Evolutionary conservation across 1,140 invertebrate genomes (phyloP), one percentile per base, ranked within the genome.

Genomic region (Drosophila nigrodunni): DNA sequence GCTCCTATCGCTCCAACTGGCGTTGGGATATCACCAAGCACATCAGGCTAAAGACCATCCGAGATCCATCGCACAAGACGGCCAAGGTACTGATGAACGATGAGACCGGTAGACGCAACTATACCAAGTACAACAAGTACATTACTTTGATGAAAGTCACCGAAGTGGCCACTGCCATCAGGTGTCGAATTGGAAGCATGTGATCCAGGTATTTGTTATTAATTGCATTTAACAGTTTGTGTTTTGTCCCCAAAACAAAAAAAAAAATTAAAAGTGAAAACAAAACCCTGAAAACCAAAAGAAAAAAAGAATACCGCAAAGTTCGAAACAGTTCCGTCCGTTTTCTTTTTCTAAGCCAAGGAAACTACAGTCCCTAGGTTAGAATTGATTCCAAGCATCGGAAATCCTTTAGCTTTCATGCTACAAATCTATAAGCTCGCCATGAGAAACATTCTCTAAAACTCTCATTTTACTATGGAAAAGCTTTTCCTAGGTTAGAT

Each of bases 21-120:
- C 94, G 97, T 73, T 98, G 97, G 97, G 97, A 98, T 93, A 98
- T 99, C 68, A 98, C 97, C 46, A 98, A 98, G 93, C 98, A 99
- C 92, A 98, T 98, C 65, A 96, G 97, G 91, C 93, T 98, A 80
- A 98, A 97, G 94, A 96, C 96, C 11, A 95, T 96, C 11, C 94
- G 96, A 64, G 97, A 98, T 93, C 94, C 95, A 61, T 95, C 95
- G 43, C 97, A 98, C 92, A 94, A 94, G 78, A 94, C 94, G 60
- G 95, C 96, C 44, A 96, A 96, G 92, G 96, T 98, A 55, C 93
- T 98, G 69, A 96, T 98, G 94, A 98, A 97, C 54, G 97, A 98
- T 91, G 97, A 98, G 93, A 97, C 97, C 44, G 97, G 97, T 7
- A 94, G 97, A 71, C 94, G 97, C 67, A 98, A 98, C 92, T 98